Percentiles rank a stretch among this genome's conserved stretches.
These are phyloP conservation scores for Cladorhizidae sp. DNA, from an alignment of 37 sponge, comb jelly and placozoan species.

Conservation along the genomic window DNA sequence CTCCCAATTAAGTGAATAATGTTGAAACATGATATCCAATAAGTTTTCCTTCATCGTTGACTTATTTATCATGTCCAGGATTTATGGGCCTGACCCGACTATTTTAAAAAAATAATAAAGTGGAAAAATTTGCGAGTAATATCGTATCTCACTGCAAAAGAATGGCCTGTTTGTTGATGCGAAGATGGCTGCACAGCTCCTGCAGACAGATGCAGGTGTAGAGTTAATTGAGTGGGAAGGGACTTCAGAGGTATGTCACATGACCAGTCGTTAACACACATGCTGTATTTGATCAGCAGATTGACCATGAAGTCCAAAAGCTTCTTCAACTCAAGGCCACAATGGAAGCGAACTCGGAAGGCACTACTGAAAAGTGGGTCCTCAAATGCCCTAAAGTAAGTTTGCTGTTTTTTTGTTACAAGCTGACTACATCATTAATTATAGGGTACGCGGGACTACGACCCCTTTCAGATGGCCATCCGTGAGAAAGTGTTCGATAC, in stretches of 20 bases:
- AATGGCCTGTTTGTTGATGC: conserved; percentile 37
- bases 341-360: neutral
- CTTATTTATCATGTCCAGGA: no score
- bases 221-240: neutral
- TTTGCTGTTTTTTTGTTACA: neutral
- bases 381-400: conserved; percentile 79
- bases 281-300: neutral
- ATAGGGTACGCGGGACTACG: conserved; percentile 90
- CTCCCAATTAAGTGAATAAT: no score
- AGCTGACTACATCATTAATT: neutral
- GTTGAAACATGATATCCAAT: no score
- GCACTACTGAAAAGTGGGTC: conserved; percentile 48
- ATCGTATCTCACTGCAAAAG: neutral
- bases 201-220: conserved; percentile 6
- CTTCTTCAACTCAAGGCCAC: conserved; percentile 23
- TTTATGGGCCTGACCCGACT: neutral
- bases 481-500: conserved; percentile 82
- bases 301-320: conserved; percentile 12
- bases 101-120: no score
- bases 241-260: conserved; percentile 7
- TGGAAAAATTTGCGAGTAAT: no score
- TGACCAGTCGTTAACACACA: neutral
- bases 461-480: conserved; percentile 97
- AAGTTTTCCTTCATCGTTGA: no score
- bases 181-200: conserved; percentile 17